These are phyloP conservation scores for Orthosia cruda DNA, from an alignment of 2,888 invertebrate species.

Conservation along the genomic window DNA sequence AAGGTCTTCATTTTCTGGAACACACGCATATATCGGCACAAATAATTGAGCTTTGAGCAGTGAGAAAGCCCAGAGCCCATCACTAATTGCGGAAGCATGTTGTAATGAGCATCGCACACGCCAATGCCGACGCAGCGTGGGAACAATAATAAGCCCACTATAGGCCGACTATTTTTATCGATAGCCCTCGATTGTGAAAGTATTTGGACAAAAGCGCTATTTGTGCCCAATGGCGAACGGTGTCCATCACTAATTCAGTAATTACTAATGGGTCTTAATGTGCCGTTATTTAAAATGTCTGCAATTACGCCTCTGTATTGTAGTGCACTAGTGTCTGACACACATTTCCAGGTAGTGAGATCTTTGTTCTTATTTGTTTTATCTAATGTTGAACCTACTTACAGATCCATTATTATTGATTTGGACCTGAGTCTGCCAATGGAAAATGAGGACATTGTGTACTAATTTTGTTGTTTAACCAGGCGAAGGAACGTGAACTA, in stretches of 20 bases:
- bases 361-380: constrained; percentile 3
- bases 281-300: constrained; percentile 61
- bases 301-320: constrained; percentile 52
- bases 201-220: constrained; percentile 67
- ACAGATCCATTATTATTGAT: background rate
- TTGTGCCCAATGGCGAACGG: constrained; percentile 51
- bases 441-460: background rate
- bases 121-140: constrained; percentile 77
- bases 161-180: constrained; percentile 67
- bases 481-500: background rate
- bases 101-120: constrained; percentile 88
- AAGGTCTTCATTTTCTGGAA: constrained; percentile 16
- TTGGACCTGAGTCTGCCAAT: background rate
- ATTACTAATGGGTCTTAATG: constrained; percentile 53
- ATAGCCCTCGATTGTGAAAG: constrained; percentile 70
- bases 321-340: constrained; percentile 32
- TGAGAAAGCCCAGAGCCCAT: constrained; percentile 82
- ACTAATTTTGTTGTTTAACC: background rate
- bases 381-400: background rate
- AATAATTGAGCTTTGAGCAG: constrained; percentile 66
- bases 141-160: constrained; percentile 71
- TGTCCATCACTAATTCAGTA: constrained; percentile 63
- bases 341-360: constrained; percentile 19
- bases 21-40: constrained; percentile 56
- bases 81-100: constrained; percentile 87